Evolutionary conservation across 2,113 vertebrate genomes (phyloP).

Genomic region (Talpa occidentalis): DNA sequence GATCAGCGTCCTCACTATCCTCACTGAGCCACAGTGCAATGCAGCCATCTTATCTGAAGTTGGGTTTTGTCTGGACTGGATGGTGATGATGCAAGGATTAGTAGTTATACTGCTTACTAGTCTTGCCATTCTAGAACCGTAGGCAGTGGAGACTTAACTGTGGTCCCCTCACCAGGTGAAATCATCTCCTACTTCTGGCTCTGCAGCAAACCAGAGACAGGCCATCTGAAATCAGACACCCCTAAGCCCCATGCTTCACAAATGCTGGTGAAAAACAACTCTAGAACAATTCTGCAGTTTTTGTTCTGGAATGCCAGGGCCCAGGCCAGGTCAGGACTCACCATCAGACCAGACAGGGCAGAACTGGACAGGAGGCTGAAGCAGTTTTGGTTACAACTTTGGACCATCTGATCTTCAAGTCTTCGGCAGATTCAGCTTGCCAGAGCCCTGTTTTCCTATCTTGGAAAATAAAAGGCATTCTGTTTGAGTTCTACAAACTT

Average conservation of each 20-base stretch:
- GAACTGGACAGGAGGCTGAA: neutral
- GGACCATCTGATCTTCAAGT: neutral
- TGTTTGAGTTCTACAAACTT: neutral
- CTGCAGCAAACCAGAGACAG: neutral
- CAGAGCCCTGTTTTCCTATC: conserved; percentile 4
- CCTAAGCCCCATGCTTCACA: neutral
- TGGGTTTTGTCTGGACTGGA: neutral
- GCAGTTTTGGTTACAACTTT: neutral
- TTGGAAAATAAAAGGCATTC: conserved; percentile 14
- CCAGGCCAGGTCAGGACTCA: neutral
- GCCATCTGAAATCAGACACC: neutral
- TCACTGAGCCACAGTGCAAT: accelerated
- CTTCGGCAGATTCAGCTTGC: neutral
- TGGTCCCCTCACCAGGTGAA: neutral
- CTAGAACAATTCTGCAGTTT: neutral
- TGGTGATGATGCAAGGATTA: neutral
- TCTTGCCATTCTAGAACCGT: neutral
- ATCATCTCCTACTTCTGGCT: neutral
- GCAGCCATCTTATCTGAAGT: neutral
- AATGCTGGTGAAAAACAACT: neutral
- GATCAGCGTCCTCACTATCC: neutral
- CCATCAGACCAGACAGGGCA: neutral
- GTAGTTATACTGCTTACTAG: neutral
- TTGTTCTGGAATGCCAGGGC: neutral
- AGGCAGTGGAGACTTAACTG: neutral